Conservation (phyloP, 2,888 invertebrate genomes). For the Nomada ruficornis region DNA sequence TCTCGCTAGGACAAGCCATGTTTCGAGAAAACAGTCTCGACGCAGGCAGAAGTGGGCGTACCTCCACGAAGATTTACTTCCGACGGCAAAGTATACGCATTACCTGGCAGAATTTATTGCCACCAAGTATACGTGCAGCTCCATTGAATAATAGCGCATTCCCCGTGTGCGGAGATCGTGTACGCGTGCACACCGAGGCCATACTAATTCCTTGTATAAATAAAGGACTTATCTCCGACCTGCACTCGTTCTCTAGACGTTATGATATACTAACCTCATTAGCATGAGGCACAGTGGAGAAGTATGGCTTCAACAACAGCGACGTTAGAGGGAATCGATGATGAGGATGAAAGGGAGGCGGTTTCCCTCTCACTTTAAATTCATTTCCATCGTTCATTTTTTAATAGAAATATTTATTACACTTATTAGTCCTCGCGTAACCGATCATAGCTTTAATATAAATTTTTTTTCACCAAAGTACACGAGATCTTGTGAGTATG, state of each 20-base stretch:
- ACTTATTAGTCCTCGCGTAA: too few species aligned
- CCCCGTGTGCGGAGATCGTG: background rate
- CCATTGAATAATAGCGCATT: slow-evolving; percentile 54
- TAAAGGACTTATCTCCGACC: slow-evolving; percentile 70
- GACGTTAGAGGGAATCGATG: slow-evolving; percentile 34
- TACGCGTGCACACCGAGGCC: slow-evolving; percentile 34
- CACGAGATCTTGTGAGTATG: too few species aligned
- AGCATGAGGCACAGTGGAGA: slow-evolving; percentile 55
- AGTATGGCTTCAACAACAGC: slow-evolving; percentile 56
- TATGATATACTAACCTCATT: slow-evolving; percentile 70
- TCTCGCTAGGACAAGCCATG: background rate
- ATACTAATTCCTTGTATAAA: slow-evolving; percentile 69
- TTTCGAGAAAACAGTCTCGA: slow-evolving; percentile 36
- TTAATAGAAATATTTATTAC: too few species aligned
- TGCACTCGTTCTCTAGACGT: slow-evolving; percentile 65
- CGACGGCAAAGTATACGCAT: slow-evolving; percentile 57
- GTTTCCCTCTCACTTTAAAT: slow-evolving; percentile 19
- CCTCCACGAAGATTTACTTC: slow-evolving; percentile 57
- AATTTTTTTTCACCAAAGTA: too few species aligned
- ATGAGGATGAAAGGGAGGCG: slow-evolving; percentile 31
- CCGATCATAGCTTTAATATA: too few species aligned
- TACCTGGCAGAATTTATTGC: slow-evolving; percentile 60
- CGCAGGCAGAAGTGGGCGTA: slow-evolving; percentile 40
- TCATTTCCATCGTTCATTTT: background rate
- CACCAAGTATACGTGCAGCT: slow-evolving; percentile 36